Evolutionary conservation across 1,140 invertebrate genomes (phyloP), one percentile per base, ranked within the genome.

Genomic region (Eupeodes corollae): DNA sequence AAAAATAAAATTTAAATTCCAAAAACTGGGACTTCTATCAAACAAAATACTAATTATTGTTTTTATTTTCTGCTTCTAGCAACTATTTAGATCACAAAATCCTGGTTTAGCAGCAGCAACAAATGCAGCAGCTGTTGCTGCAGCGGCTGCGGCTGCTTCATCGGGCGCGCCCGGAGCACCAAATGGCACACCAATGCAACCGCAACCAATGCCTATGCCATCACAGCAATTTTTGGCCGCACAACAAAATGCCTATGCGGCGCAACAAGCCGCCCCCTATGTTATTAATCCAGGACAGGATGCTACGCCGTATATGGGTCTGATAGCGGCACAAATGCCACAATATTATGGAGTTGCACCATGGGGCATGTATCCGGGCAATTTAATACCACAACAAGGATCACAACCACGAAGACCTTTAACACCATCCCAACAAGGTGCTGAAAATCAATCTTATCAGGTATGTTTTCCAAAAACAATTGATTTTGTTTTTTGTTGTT

Each of bases 31-130:
- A 13, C 11, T n/a, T 37, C 21, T 26, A 26, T 5, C 8, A 30
- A 44, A n/a, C 16, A 44, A 39, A 5, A 13, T 10, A n/a, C 35
- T 31, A 44, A 49, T 44, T 45, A 11, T 21, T 48, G 44, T 51
- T 47, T 47, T 47, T 43, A 47, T 52, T 52, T 52, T 58, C 56
- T 62, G 67, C 56, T 82, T 82, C 3, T 75, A 89, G 84, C 85
- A 90, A 84, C 70, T 91, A 49, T 88, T 90, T 70, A 80, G 86
- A 59, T 87, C 84, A 61, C 86, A 89, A 61, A 83, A 85, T 61
- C 64, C 74, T 70, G 64, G 70, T 70, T 47, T 74, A 63, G 65
- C 76, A 65, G 56, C 79, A 68, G 63, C 74, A 67, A 66, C 79
- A 16, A 79, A 83, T 16, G 78, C 84, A 47, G 33, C 83, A 80